Conservation (phyloP, 1,140 invertebrate genomes). For the Rhagoletis zephyria region DNA sequence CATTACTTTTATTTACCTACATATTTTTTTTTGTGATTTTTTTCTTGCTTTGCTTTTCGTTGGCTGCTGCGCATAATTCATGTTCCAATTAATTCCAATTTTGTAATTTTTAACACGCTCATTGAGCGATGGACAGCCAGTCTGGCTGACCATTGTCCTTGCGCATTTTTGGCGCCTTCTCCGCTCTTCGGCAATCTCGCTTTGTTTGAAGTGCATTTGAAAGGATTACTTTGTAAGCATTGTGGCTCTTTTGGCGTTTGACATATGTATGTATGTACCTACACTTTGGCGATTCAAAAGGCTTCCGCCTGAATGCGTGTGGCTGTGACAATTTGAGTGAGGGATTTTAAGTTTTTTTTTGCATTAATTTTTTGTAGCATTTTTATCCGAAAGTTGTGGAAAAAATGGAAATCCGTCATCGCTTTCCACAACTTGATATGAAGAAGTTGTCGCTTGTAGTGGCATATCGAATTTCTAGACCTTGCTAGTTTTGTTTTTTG, state of each 20-base stretch:
- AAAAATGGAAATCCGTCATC: background rate
- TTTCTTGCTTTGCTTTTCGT: conserved; percentile 31
- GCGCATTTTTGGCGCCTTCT: conserved; percentile 30
- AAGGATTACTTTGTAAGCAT: conserved; percentile 37
- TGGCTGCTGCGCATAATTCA: conserved; percentile 69
- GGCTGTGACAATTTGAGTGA: background rate
- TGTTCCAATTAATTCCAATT: conserved; percentile 72
- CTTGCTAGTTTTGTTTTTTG: background rate
- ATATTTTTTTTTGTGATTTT: too few species aligned
- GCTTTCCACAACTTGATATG: background rate
- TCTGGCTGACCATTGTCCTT: conserved; percentile 32
- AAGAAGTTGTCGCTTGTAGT: conserved; percentile 25
- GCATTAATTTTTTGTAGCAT: background rate
- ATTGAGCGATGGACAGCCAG: conserved; percentile 9
- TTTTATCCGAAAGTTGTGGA: background rate
- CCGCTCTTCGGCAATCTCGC: too few species aligned
- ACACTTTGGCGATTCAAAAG: background rate
- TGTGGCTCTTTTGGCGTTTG: conserved; percentile 20
- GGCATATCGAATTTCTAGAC: conserved; percentile 29
- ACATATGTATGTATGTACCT: background rate
- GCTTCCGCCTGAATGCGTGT: background rate
- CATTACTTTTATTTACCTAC: conserved; percentile 49
- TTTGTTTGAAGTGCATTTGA: conserved; percentile 32
- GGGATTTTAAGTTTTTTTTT: background rate
- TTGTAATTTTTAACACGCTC: conserved; percentile 59